Base-by-base conservation (phyloP, 2,888 invertebrate genomes). In the Tetrapedia diversipes region DNA sequence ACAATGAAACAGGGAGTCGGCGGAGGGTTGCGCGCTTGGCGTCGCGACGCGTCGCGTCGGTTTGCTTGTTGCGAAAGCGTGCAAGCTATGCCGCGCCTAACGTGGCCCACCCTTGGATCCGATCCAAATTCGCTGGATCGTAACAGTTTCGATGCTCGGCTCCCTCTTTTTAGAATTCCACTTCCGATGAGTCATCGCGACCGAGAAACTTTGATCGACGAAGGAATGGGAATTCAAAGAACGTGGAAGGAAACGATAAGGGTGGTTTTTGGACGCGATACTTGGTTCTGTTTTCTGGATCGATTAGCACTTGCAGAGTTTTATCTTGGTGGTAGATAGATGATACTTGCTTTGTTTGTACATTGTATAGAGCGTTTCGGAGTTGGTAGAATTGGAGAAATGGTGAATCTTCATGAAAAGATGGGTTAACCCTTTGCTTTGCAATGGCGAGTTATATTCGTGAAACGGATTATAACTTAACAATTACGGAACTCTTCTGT, bases 81-180 rank as follows among this genome's bases (percentile, higher is more conserved):
- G 81, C 86, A 84, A 87, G 77, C 88, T 88, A 87, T 87, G 85
- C n/a, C 70, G 59, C 71, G 49, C 66, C 66, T 66, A 75, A 77
- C 69, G 45, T 51, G 43, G 53, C 75, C 56, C 68, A 56, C 51
- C 77, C 75, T 82, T 88, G 88, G 88, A 85, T 32, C 10, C 27
- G 49, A 49, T 86, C 86, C 87, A 88, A 88, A 43, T 77, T 63
- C 67, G 37, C 34, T 79, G 67, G 77, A 83, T 86, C 86, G 84
- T 84, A 85, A 87, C 82, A 81, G 83, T 85, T n/a, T 87, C 87
- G 82, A 88, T 86, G 82, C 82, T 82, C 71, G 16, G 22, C n/a
- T 19, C 37, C 41, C 29, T 6, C 60, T 54, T 59, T 65, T 47
- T 54, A 14, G 27, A 27, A 39, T 24, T 47, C 37, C n/a, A 14